phyloP scores from a whole-genome alignment of 2,888 invertebrate species.

The Phymatocera aterrima region DNA sequence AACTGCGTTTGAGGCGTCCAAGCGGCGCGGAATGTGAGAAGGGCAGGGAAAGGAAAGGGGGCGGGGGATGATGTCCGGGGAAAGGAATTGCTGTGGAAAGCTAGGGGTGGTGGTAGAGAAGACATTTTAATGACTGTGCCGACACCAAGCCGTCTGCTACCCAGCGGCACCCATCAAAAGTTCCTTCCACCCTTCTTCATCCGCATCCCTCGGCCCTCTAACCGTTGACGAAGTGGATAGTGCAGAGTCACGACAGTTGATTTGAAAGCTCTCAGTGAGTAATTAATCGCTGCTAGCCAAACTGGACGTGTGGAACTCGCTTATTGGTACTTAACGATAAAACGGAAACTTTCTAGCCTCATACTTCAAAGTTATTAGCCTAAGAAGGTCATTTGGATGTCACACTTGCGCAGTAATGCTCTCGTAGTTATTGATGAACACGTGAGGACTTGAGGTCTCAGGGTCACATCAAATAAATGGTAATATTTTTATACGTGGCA shows the following conservation, averaged over 20 bases:
- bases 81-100: conserved; percentile 15
- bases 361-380: conserved; percentile 3
- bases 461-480: too few species aligned
- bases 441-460: too few species aligned
- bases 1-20: conserved; percentile 34
- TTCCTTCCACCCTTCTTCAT: conserved; percentile 16
- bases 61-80: neutral
- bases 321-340: conserved; percentile 39
- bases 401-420: neutral
- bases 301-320: neutral
- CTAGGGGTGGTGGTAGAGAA: conserved; percentile 5
- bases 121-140: conserved; percentile 39
- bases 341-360: conserved; percentile 7
- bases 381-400: neutral
- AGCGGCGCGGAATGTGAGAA: conserved; percentile 29
- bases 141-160: conserved; percentile 28
- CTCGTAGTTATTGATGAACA: neutral
- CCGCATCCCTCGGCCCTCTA: conserved; percentile 15
- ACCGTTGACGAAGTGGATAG: conserved; percentile 46
- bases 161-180: conserved; percentile 21
- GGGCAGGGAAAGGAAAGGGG: too few species aligned
- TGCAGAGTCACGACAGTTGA: conserved; percentile 47
- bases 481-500: too few species aligned
- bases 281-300: conserved; percentile 47
- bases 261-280: conserved; percentile 47